Percentiles rank a stretch among this genome's conserved stretches.
phyloP scores from a whole-genome alignment of 1,140 invertebrate genomes.

The Philopotamus ludificatus region DNA sequence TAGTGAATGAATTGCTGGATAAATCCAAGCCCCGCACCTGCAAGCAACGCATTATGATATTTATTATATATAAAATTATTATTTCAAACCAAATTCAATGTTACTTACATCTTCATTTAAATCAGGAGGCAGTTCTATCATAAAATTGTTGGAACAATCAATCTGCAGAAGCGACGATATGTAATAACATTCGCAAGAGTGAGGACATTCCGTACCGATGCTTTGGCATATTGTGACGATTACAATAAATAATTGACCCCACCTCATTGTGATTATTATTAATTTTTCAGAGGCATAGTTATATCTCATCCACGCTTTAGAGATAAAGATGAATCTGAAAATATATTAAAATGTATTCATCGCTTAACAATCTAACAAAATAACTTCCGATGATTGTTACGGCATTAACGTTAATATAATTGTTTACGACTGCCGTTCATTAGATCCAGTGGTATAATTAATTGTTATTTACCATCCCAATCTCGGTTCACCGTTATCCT shows the following conservation, averaged over 20 bases:
- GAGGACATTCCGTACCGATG: conserved; percentile 37
- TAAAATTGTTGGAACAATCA: conserved; percentile 51
- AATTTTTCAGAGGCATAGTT: no score
- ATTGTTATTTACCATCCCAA: no score
- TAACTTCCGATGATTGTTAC: no score
- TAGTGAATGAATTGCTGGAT: conserved; percentile 55
- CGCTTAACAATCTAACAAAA: no score
- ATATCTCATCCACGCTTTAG: no score
- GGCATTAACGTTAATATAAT: no score
- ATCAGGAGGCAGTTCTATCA: conserved; percentile 49
- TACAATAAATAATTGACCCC: neutral
- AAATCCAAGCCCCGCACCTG: conserved; percentile 56
- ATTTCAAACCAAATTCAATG: neutral
- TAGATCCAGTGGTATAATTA: no score
- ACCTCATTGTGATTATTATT: neutral
- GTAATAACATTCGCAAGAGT: conserved; percentile 47
- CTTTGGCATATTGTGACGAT: neutral
- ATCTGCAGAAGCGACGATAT: conserved; percentile 43
- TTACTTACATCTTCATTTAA: conserved; percentile 49
- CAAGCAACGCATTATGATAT: conserved; percentile 40
- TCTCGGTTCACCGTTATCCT: no score
- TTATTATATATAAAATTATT: no score
- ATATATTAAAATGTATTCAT: no score
- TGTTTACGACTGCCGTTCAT: no score
- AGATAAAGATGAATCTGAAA: no score